These are phyloP conservation scores for Scarus forsteni DNA, from an alignment of 2,797 vertebrate species.

Conservation along the genomic window DNA sequence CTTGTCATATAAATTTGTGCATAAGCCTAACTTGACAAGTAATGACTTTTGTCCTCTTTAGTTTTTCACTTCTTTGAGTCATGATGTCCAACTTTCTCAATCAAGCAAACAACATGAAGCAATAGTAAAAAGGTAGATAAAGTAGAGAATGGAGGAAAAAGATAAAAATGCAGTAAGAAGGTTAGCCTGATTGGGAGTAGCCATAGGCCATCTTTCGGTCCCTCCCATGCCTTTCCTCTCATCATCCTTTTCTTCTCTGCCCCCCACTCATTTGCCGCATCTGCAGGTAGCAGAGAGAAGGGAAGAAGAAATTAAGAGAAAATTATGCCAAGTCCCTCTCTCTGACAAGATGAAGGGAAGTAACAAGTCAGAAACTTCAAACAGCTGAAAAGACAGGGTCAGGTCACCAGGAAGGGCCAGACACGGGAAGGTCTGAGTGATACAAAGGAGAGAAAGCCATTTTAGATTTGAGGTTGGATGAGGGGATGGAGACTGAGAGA, in stretches of 20 bases:
- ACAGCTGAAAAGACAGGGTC: slow-evolving; percentile 66
- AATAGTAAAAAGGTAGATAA: slow-evolving; percentile 23
- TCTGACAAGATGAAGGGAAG: slow-evolving; percentile 70
- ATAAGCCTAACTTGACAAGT: too few relatives aligned
- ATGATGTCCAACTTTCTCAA: slow-evolving; percentile 42
- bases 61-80: slow-evolving; percentile 38
- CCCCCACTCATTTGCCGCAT: slow-evolving; percentile 16
- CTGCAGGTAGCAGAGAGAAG: slow-evolving; percentile 64
- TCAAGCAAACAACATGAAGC: slow-evolving; percentile 18
- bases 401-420: slow-evolving; percentile 48
- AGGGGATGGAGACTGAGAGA: slow-evolving; percentile 42
- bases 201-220: slow-evolving; percentile 59
- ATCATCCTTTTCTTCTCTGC: neutral
- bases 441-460: slow-evolving; percentile 28
- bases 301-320: slow-evolving; percentile 82
- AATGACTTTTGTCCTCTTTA: neutral
- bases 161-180: slow-evolving; percentile 51
- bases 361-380: slow-evolving; percentile 72
- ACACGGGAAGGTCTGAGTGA: slow-evolving; percentile 44
- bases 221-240: slow-evolving; percentile 24
- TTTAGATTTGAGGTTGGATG: slow-evolving; percentile 64
- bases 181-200: slow-evolving; percentile 72
- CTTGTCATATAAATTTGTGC: too few relatives aligned
- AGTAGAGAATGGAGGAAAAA: slow-evolving; percentile 20
- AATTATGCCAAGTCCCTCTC: slow-evolving; percentile 74